Conservation (phyloP, 1,140 invertebrate genomes). For the Lanistes nyassanus region DNA sequence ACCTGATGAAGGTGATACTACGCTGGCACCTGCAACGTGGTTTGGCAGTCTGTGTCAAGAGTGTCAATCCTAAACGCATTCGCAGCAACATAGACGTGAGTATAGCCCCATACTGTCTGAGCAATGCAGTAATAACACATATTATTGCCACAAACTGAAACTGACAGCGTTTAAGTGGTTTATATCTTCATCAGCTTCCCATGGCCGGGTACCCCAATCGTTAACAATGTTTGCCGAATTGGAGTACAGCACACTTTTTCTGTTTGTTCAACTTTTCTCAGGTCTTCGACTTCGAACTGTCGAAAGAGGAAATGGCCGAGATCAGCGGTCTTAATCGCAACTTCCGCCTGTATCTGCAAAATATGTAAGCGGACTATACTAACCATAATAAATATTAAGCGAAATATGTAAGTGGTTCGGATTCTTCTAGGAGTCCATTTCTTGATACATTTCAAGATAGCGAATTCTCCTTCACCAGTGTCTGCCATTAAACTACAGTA, state of each 20-base stretch:
- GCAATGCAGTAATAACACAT: too few relatives aligned
- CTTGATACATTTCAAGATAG: not conserved
- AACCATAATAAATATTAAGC: too few relatives aligned
- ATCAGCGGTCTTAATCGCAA: slow-evolving; percentile 35
- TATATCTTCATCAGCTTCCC: too few relatives aligned
- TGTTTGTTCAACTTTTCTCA: slow-evolving; percentile 8
- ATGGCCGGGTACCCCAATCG: too few relatives aligned
- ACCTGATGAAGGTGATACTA: slow-evolving; percentile 9
- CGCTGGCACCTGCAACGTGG: slow-evolving; percentile 19
- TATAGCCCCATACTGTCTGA: not conserved
- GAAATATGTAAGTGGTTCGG: slow-evolving; percentile 30
- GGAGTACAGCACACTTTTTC: too few relatives aligned
- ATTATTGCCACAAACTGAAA: too few relatives aligned
- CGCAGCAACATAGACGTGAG: slow-evolving; percentile 13
- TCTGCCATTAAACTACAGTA: not conserved
- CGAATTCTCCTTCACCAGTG: not conserved
- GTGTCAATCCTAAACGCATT: slow-evolving; percentile 14
- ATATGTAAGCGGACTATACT: slow-evolving; percentile 37
- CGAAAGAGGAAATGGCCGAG: slow-evolving; percentile 43
- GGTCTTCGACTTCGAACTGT: slow-evolving; percentile 59
- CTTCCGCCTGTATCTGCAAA: slow-evolving; percentile 33
- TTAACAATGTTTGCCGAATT: too few relatives aligned
- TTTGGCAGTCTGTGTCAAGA: slow-evolving; percentile 21
- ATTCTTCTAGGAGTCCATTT: slow-evolving; percentile 22
- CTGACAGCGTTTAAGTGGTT: too few relatives aligned